Conservation (phyloP, 2,888 invertebrate species). For the Oxytorus armatus region DNA sequence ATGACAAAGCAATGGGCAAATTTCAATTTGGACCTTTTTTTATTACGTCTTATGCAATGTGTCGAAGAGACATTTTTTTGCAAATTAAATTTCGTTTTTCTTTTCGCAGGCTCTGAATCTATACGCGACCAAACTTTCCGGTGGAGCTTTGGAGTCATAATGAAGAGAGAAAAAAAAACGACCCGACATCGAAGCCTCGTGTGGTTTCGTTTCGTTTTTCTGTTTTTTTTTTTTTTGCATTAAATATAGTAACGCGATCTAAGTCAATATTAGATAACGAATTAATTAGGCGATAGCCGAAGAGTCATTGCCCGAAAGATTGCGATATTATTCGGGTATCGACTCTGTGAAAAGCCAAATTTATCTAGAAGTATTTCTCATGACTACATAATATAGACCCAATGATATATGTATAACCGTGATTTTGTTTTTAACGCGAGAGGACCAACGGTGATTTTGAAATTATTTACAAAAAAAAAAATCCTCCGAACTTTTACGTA, state of each 20-base stretch:
- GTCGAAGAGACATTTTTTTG: neutral
- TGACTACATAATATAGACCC: slow-evolving; percentile 33
- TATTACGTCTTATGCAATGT: no score
- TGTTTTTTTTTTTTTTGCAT: slow-evolving; percentile 31
- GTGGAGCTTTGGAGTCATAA: slow-evolving; percentile 87
- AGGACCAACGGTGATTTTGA: slow-evolving; percentile 57
- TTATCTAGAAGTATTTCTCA: slow-evolving; percentile 53
- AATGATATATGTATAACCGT: slow-evolving; percentile 25
- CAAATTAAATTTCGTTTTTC: slow-evolving; percentile 57
- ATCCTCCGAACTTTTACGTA: no score
- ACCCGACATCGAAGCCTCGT: no score
- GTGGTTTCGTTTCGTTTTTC: no score
- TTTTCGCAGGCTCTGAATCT: slow-evolving; percentile 90
- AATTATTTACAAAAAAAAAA: no score
- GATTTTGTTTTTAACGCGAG: slow-evolving; percentile 24
- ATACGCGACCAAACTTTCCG: slow-evolving; percentile 93
- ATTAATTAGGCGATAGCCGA: no score
- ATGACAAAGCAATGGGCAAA: no score
- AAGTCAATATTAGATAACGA: slow-evolving; percentile 68
- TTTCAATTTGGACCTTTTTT: no score
- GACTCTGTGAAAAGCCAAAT: slow-evolving; percentile 59
- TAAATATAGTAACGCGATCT: slow-evolving; percentile 60
- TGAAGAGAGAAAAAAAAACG: slow-evolving; percentile 24
- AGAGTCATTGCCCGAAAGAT: no score
- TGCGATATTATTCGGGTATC: no score